These are phyloP conservation scores for Caenorhabditis zanzibari DNA, from an alignment of 2,888 invertebrate species.

Conservation along the genomic window DNA sequence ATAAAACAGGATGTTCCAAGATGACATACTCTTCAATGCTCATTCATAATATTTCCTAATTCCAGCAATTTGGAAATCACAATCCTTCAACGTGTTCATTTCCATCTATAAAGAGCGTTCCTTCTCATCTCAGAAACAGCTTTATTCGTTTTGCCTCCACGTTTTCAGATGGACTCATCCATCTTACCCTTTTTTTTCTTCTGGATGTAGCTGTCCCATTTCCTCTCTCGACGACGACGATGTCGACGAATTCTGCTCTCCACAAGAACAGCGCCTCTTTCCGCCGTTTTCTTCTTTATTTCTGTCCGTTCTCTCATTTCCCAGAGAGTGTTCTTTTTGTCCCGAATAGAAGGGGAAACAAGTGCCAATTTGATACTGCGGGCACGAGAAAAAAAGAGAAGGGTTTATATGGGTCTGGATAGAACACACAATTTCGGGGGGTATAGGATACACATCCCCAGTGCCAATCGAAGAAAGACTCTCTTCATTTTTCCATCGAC, in stretches of 20 bases:
- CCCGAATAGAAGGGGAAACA: conserved; percentile 14
- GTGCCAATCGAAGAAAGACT: background rate
- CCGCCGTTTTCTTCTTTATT: background rate
- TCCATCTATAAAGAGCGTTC: too few species aligned
- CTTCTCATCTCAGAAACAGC: too few species aligned
- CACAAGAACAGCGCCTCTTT: conserved; percentile 2
- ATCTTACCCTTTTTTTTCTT: too few species aligned
- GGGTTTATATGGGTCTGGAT: conserved; percentile 18
- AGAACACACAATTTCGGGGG: conserved; percentile 14
- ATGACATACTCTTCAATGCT: too few species aligned
- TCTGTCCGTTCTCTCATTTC: background rate
- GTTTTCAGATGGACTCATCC: too few species aligned
- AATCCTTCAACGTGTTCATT: too few species aligned
- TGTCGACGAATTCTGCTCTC: background rate
- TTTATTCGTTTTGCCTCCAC: too few species aligned
- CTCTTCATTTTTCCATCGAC: background rate
- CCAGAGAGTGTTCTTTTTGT: conserved; percentile 4
- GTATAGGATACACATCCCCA: background rate
- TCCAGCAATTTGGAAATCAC: too few species aligned
- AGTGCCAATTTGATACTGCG: conserved; percentile 19
- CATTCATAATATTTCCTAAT: too few species aligned
- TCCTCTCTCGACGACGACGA: background rate
- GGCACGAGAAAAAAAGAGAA: background rate
- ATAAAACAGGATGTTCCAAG: too few species aligned
- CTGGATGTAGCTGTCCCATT: too few species aligned